Percentiles rank a stretch among this genome's conserved stretches.
Evolutionary conservation across 1,140 invertebrate species (phyloP).

Genomic region (Glossosoma conforme): DNA sequence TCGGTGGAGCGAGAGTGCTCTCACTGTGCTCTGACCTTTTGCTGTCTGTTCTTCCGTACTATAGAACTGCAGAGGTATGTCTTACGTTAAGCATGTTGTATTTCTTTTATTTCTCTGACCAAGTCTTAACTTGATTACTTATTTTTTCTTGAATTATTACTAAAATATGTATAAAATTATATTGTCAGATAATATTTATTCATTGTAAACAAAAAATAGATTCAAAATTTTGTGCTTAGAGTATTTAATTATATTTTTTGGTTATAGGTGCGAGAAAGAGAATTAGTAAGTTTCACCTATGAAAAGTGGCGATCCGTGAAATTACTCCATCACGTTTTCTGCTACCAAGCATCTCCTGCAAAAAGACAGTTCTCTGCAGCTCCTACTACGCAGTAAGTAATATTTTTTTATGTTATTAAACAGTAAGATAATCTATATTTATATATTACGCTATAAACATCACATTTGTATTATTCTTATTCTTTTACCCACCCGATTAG

Average conservation of each 20-base stretch:
- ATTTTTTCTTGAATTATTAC: no score
- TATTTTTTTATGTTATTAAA: no score
- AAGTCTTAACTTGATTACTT: background rate
- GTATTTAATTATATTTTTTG: no score
- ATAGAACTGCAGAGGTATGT: constrained; percentile 70
- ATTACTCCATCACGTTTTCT: constrained; percentile 83
- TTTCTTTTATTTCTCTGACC: background rate
- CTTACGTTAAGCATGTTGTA: background rate
- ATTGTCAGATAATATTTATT: no score
- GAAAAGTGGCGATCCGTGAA: constrained; percentile 75
- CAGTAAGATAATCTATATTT: background rate
- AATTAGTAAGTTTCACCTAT: constrained; percentile 77
- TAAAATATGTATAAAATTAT: background rate
- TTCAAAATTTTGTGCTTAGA: constrained; percentile 4
- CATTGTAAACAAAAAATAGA: no score
- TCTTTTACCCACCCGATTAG: no score
- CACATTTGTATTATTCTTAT: background rate
- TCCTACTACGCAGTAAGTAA: constrained; percentile 57
- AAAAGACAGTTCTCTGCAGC: constrained; percentile 73
- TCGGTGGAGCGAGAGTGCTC: constrained; percentile 69
- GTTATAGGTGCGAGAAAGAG: constrained; percentile 67
- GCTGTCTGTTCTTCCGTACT: constrained; percentile 69
- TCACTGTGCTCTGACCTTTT: constrained; percentile 79
- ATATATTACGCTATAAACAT: background rate
- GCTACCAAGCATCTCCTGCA: constrained; percentile 76